Conservation (phyloP, 2,797 vertebrate genomes). For the Artibeus jamaicensis region DNA sequence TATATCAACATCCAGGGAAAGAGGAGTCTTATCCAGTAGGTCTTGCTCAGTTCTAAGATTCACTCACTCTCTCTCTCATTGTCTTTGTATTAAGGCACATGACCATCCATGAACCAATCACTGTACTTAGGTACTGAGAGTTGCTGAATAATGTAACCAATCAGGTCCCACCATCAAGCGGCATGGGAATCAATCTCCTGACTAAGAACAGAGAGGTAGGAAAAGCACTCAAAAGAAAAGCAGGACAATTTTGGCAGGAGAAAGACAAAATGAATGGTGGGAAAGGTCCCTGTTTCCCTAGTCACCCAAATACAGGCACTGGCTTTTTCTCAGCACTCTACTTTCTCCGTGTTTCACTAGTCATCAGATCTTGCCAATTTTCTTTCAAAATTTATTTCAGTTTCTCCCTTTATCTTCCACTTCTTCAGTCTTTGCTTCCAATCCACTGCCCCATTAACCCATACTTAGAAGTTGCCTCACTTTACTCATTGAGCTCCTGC, state of each 20-base stretch:
- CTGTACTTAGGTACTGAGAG: neutral
- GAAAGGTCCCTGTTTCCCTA: neutral
- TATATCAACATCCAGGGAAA: neutral
- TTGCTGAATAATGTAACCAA: conserved; percentile 27
- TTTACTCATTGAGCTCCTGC: neutral
- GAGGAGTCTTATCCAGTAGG: neutral
- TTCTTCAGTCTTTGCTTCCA: neutral
- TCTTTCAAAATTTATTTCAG: conserved; percentile 38
- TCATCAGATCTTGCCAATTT: neutral
- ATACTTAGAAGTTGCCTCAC: neutral
- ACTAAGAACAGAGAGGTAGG: neutral
- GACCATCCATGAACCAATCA: neutral
- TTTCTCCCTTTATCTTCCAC: neutral
- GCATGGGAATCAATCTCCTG: neutral
- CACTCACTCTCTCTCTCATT: neutral
- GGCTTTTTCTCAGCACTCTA: neutral
- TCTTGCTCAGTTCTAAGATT: neutral
- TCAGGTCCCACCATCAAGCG: neutral
- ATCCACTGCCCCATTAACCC: neutral
- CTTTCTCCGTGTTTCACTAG: neutral
- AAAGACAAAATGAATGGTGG: neutral
- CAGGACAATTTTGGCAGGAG: neutral
- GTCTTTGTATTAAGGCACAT: neutral
- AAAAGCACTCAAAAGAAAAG: neutral
- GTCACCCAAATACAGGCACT: neutral